Percentiles rank a stretch among this genome's conserved stretches.
Conservation (phyloP, 1,140 invertebrate genomes). For the Arctopsyche grandis region DNA sequence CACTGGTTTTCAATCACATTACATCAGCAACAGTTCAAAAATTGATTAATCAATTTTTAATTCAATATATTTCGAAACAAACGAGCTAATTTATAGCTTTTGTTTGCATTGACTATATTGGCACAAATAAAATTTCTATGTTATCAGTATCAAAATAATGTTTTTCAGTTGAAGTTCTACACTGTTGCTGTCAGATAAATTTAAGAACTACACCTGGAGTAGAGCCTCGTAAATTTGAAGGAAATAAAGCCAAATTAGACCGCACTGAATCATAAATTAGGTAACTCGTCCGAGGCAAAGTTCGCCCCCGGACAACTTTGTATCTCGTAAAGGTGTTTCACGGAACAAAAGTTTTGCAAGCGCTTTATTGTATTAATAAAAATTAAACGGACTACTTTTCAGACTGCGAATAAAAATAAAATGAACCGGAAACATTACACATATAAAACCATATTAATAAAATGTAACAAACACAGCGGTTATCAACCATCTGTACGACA, state of each 20-base stretch:
- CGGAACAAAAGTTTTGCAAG: not conserved
- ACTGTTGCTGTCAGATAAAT: conserved; percentile 5
- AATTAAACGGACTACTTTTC: not conserved
- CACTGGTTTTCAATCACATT: too few species aligned
- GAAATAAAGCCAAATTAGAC: conserved; percentile 27
- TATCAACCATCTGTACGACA: not conserved
- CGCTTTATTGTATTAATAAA: conserved; percentile 24
- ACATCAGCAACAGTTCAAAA: too few species aligned
- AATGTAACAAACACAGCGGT: not conserved
- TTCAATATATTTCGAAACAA: too few species aligned
- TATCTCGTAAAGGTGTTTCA: conserved; percentile 7
- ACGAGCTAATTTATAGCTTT: too few species aligned
- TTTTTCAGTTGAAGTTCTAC: conserved; percentile 2
- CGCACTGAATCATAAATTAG: conserved; percentile 25
- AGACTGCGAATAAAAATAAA: too few species aligned
- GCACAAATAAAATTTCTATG: not conserved
- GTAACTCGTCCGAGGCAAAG: not conserved
- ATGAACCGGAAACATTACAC: too few species aligned
- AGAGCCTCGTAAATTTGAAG: conserved; percentile 5
- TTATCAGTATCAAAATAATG: conserved; percentile 8
- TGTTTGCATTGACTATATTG: too few species aligned
- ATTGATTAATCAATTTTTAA: too few species aligned
- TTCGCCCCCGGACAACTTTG: conserved; percentile 2
- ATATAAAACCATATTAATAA: too few species aligned
- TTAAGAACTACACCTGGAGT: conserved; percentile 28